Percentiles rank a stretch among this genome's conserved stretches.
These are phyloP conservation scores for Ramphastos sulfuratus DNA, from an alignment of 2,113 vertebrate species.

Conservation along the genomic window DNA sequence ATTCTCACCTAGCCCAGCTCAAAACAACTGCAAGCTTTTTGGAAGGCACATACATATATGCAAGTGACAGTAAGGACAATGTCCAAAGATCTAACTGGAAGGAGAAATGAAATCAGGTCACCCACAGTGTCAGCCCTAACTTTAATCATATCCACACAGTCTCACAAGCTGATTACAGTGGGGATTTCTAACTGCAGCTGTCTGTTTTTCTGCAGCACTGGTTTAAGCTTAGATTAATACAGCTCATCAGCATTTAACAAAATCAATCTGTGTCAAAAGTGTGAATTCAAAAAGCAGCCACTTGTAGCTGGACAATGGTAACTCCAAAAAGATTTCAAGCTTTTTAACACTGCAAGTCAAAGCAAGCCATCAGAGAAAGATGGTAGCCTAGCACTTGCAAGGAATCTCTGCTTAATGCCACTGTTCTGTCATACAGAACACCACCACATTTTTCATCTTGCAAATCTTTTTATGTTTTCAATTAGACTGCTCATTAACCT, in stretches of 20 bases:
- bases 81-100: background rate
- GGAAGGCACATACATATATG: background rate
- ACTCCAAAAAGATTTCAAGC: background rate
- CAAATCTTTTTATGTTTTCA: background rate
- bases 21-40: background rate
- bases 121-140: background rate
- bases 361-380: background rate
- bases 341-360: background rate
- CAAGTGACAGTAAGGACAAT: background rate
- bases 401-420: background rate
- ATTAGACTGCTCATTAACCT: background rate
- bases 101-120: conserved; percentile 31
- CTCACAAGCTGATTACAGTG: conserved; percentile 36
- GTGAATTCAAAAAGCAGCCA: background rate
- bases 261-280: background rate
- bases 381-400: background rate
- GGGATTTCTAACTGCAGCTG: conserved; percentile 24
- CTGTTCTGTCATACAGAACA: background rate
- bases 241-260: background rate
- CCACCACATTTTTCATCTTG: background rate
- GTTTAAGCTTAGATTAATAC: background rate
- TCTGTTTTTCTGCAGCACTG: background rate
- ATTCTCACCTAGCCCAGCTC: background rate
- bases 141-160: background rate
- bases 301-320: background rate